phyloP scores from a whole-genome alignment of 2,888 invertebrate species.

The Drepana falcataria region DNA sequence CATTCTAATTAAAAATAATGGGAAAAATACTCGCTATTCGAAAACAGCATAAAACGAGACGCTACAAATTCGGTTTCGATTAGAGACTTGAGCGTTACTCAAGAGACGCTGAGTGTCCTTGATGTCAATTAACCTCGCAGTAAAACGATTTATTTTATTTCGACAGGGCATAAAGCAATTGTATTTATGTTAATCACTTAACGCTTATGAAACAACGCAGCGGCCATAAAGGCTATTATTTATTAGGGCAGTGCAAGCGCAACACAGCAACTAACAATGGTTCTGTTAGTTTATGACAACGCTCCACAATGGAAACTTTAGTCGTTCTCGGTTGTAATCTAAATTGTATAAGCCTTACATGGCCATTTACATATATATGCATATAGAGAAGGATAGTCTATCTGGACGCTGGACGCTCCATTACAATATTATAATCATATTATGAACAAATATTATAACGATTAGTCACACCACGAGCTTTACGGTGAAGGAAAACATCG shows the following conservation, averaged over 20 bases:
- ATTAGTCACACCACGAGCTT: too few species aligned
- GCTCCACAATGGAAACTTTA: slow-evolving; percentile 44
- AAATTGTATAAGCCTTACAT: slow-evolving; percentile 21
- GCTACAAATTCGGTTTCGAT: background rate
- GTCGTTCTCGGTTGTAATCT: slow-evolving; percentile 40
- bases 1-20: background rate
- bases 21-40: background rate
- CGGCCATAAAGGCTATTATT: slow-evolving; percentile 27
- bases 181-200: background rate
- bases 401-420: too few species aligned
- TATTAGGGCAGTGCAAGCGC: slow-evolving; percentile 22
- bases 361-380: slow-evolving; percentile 8
- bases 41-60: background rate
- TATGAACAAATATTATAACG: too few species aligned
- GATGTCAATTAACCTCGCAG: background rate
- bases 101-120: background rate
- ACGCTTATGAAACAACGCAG: slow-evolving; percentile 16
- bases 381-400: background rate
- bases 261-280: slow-evolving; percentile 35
- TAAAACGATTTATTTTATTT: background rate
- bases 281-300: slow-evolving; percentile 42
- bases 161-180: background rate
- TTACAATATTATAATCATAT: too few species aligned
- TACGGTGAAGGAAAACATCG: too few species aligned
- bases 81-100: background rate